phyloP scores from a whole-genome alignment of 2,113 vertebrate species.

The Cromileptes altivelis region DNA sequence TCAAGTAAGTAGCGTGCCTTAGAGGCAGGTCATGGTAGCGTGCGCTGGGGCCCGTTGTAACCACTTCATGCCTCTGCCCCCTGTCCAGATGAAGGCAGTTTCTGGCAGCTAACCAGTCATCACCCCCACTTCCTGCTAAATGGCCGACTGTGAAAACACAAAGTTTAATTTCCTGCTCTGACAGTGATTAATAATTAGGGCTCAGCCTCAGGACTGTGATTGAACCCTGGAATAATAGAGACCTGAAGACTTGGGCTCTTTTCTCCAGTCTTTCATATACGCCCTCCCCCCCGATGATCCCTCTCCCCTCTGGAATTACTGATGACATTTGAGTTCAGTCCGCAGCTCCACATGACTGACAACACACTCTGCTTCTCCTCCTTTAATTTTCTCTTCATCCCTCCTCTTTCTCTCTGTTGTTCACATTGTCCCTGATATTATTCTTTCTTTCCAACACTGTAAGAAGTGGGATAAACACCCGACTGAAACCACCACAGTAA shows the following conservation, averaged over 20 bases:
- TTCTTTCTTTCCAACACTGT: neutral
- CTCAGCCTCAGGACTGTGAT: neutral
- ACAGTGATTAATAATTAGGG: conserved; percentile 5
- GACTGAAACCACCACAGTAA: neutral
- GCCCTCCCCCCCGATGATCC: neutral
- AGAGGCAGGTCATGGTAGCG: too few species aligned
- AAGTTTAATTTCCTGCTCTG: conserved; percentile 28
- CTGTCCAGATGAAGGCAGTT: too few species aligned
- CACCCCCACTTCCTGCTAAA: neutral
- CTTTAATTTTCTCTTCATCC: neutral
- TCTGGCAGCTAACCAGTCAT: neutral
- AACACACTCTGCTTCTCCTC: neutral
- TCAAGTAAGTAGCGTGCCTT: too few species aligned
- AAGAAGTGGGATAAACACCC: neutral
- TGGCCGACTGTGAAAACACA: neutral
- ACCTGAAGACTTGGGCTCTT: neutral
- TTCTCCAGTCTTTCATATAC: neutral
- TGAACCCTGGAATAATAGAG: neutral
- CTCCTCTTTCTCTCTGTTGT: neutral
- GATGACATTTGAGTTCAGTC: conserved; percentile 30
- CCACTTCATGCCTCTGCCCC: too few species aligned
- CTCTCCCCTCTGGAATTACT: neutral
- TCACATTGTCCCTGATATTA: neutral
- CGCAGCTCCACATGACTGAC: neutral
- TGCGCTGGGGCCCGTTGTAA: too few species aligned